Evolutionary conservation across 2,113 vertebrate species (phyloP).

Genomic region (Paramormyrops kingsleyae): DNA sequence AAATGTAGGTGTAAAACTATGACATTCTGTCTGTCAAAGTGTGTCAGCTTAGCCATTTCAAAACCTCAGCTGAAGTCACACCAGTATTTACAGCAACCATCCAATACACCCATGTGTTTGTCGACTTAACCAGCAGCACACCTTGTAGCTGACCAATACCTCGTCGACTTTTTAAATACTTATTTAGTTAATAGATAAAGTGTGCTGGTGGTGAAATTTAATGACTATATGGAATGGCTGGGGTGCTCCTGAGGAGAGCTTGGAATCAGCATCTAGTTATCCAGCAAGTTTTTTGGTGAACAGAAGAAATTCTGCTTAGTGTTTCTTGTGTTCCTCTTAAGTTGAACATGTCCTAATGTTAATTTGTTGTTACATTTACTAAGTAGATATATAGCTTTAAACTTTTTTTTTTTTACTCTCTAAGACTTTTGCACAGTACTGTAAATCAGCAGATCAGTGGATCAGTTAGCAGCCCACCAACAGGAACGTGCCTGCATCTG

Average conservation of each 20-base stretch:
- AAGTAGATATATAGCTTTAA: no score
- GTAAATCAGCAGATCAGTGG: neutral
- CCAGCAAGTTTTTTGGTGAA: neutral
- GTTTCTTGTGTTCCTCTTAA: neutral
- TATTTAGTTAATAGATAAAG: neutral
- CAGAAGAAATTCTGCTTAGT: neutral
- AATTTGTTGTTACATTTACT: neutral
- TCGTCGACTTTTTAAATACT: neutral
- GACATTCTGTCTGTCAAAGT: neutral
- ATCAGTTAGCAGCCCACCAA: neutral
- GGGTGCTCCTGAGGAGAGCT: neutral
- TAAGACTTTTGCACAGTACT: neutral
- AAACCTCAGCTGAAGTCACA: neutral
- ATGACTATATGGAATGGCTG: neutral
- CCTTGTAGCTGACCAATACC: neutral
- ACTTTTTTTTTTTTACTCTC: no score
- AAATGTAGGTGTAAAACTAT: neutral
- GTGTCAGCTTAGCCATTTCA: neutral
- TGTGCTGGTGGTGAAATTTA: neutral
- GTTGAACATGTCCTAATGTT: neutral
- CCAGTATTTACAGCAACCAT: neutral
- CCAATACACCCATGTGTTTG: neutral
- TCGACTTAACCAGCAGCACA: neutral
- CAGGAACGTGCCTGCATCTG: neutral
- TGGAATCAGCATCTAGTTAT: neutral